Base-by-base conservation (phyloP, 2,113 vertebrate species). In the Eidolon helvum region DNA sequence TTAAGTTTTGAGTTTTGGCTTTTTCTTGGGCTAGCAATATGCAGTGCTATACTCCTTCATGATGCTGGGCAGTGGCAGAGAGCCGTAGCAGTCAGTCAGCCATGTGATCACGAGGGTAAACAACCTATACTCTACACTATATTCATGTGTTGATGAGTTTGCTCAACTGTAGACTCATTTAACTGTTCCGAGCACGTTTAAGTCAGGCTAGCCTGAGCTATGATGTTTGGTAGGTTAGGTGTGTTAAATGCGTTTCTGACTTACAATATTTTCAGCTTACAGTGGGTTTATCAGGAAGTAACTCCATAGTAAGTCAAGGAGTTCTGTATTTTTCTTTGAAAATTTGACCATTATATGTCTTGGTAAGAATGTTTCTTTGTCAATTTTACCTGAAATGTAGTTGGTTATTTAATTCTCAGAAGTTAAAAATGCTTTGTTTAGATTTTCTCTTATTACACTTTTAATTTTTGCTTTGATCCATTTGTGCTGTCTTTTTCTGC, bases 401-500 rank as follows among this genome's bases (percentile, higher is more conserved):
- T 78, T 65, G n/a, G 11, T 30, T 88, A 43, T 82, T 48, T 96
- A 71, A 55, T 86, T 80, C 7, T 89, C 16, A 55, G 35, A 74
- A 77, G 59, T 93, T 40, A 63, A 69, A 40, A 65, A 28, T 72
- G 38, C 19, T 80, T 80, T 87, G 35, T 83, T 12, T 68, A 77
- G 11, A 40, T 66, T 94, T 94, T 91, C 55, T 90, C 35, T 57
- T 65, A 50, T 30, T 68, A 71, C 1, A 38, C 24, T 87, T 91
- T 74, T 48, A 48, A 72, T 14, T 50, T 38, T 57, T 55, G 19
- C 26, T 85, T 83, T 65, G 12, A n/a, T 77, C 22, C 57, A 30
- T 50, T 86, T 61, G 9, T 30, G 63, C 26, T 38, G 11, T 74
- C 12, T 69, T 91, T 82, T 96, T 18, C 85, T 97, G 69, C 8